Percentiles rank a stretch among this genome's conserved stretches.
These are phyloP conservation scores for Mirounga angustirostris DNA, from an alignment of 2,113 vertebrate species.

Conservation along the genomic window DNA sequence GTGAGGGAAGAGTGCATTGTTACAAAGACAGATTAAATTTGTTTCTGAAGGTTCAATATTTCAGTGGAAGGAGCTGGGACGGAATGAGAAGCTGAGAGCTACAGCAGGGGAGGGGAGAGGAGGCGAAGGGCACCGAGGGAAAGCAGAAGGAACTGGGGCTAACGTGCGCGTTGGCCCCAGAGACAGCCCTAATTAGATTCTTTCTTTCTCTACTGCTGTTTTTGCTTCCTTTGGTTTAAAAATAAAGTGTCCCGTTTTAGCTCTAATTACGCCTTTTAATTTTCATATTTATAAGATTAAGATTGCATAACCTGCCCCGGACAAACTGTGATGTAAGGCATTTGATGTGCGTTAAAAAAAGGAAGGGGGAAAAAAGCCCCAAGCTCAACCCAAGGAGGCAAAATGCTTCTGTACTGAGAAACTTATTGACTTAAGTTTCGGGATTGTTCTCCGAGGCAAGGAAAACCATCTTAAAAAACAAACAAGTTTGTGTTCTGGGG, in stretches of 20 bases:
- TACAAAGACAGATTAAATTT: neutral
- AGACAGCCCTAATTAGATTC: neutral
- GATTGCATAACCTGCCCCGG: conserved; percentile 50
- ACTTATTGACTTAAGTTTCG: conserved; percentile 48
- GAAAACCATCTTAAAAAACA: conserved; percentile 82
- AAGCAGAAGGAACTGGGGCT: neutral
- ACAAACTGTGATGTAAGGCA: conserved; percentile 41
- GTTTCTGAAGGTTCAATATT: neutral
- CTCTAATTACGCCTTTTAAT: conserved; percentile 66
- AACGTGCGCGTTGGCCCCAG: neutral
- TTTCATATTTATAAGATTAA: conserved; percentile 74
- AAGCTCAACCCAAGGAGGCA: neutral
- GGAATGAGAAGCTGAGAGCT: neutral
- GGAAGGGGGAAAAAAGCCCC: neutral
- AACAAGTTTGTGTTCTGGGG: conserved; percentile 75
- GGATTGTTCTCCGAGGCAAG: conserved; percentile 75
- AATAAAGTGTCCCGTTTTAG: conserved; percentile 61
- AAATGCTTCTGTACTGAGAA: conserved; percentile 69
- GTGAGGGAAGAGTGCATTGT: neutral
- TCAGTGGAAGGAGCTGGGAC: neutral
- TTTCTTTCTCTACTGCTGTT: conserved; percentile 46
- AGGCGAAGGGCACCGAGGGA: neutral
- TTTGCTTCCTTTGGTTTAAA: conserved; percentile 67
- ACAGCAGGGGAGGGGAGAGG: neutral
- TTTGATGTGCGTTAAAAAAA: conserved; percentile 40